Conservation (phyloP, 1,140 invertebrate species). For the Arctopsyche grandis region DNA sequence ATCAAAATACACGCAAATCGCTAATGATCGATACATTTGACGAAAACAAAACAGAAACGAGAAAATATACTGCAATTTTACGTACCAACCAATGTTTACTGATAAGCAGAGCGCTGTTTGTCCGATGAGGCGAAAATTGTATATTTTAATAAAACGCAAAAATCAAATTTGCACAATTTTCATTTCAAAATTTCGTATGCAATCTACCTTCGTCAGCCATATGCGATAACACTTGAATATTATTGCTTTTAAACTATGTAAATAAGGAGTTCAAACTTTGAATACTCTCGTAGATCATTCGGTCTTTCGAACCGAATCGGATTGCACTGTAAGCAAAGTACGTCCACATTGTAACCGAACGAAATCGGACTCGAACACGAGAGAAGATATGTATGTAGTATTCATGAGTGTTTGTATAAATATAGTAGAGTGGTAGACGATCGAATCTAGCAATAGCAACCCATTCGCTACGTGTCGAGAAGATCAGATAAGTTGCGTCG, state of each 20-base stretch:
- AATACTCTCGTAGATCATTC: no score
- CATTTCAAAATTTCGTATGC: not conserved
- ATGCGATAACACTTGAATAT: no score
- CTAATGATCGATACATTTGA: slow-evolving; percentile 27
- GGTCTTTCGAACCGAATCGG: no score
- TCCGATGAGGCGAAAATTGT: not conserved
- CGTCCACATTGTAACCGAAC: no score
- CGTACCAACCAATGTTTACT: not conserved
- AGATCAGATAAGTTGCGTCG: not conserved
- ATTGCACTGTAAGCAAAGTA: no score
- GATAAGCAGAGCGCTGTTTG: not conserved
- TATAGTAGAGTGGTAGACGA: not conserved
- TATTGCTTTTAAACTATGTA: no score
- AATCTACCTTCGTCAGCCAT: no score
- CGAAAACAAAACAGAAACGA: slow-evolving; percentile 11
- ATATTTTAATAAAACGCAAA: not conserved
- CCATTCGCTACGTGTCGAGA: not conserved
- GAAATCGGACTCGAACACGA: no score
- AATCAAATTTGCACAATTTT: not conserved
- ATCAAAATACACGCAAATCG: slow-evolving; percentile 23
- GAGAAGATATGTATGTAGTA: no score
- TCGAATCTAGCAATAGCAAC: not conserved
- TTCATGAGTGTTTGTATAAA: no score
- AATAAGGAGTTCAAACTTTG: no score
- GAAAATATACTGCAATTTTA: slow-evolving; percentile 11